Base-by-base conservation (phyloP, 2,888 invertebrate species). In the Elegia similella region DNA sequence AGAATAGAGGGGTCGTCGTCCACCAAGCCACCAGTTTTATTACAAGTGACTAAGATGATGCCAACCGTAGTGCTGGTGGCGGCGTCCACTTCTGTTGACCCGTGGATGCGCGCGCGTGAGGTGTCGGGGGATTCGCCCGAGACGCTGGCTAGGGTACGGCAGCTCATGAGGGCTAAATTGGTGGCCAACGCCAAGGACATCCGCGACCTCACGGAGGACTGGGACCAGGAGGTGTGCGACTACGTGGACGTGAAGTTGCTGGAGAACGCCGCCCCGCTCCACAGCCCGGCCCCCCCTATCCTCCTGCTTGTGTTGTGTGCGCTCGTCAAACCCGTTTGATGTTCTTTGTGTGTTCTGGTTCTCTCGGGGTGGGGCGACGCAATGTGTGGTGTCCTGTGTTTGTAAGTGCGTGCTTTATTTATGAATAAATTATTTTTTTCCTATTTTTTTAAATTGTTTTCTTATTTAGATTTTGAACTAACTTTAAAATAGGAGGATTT, bases 201-300 rank as follows among this genome's bases (percentile, higher is more conserved):
- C 7, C 77, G 78, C n/a, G 88, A 88, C 7, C 75, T 89, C 1
- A 84, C 84, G 0, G 81, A 84, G 13, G 78, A 89, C 62, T 88
- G 88, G 88, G 88, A 88, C 53, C 82, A 85, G 1, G 61, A 82
- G 64, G 70, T 90, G 5, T 90, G 90, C 62, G 90, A 90, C 61
- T 88, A 89, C 61, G 73, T 90, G 13, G 89, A 90, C 57, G 66
- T 80, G 42, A 64, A 80, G 0, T 62, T 86, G n/a, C 59, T 80
- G 2, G 67, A 74, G 7, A 62, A 48, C 34, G 17, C 10, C 0
- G 57, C 55, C 3, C 13, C 13, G 1, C 23, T 8, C 10, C 34
- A 0, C 10, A 8, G 34, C 38, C 38, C 38, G 1, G 38, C n/a
- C 38, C 38, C 1, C 8, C 12, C 5, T 3, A 5, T 38, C n/a